Evolutionary conservation across 2,797 vertebrate genomes (phyloP).

Genomic region (Sebastes reedi): DNA sequence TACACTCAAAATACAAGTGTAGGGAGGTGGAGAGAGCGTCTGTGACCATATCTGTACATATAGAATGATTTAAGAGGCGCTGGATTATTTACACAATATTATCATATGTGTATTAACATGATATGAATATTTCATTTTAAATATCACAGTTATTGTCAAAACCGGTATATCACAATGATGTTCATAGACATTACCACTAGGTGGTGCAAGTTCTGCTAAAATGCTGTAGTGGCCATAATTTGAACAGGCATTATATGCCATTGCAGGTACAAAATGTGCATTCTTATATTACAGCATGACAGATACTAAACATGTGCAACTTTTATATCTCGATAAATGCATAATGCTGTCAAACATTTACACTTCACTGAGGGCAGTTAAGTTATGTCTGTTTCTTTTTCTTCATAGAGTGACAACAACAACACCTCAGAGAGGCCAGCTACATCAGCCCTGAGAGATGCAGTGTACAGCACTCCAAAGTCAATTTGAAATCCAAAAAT

Average conservation of each 20-base stretch:
- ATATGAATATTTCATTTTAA: too few relatives aligned
- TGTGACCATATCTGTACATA: too few relatives aligned
- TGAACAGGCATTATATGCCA: not conserved
- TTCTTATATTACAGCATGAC: not conserved
- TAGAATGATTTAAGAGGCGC: rapidly evolving
- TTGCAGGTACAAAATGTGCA: not conserved
- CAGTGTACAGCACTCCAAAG: not conserved
- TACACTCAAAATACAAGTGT: too few relatives aligned
- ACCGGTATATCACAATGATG: too few relatives aligned
- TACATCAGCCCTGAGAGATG: not conserved
- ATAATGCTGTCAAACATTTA: not conserved
- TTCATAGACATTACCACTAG: too few relatives aligned
- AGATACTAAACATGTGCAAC: not conserved
- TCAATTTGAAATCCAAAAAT: not conserved
- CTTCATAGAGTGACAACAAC: not conserved
- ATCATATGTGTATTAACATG: too few relatives aligned
- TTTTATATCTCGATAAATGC: not conserved
- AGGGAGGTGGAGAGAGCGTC: too few relatives aligned
- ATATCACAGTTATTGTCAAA: too few relatives aligned
- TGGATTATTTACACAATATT: too few relatives aligned
- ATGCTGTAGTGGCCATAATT: too few relatives aligned
- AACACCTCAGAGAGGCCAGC: not conserved
- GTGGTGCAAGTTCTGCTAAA: too few relatives aligned
- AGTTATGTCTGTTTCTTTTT: not conserved
- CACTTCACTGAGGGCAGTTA: not conserved